These are phyloP conservation scores for Tenodera sinensis DNA, from an alignment of 2,888 invertebrate genomes.

Conservation along the genomic window DNA sequence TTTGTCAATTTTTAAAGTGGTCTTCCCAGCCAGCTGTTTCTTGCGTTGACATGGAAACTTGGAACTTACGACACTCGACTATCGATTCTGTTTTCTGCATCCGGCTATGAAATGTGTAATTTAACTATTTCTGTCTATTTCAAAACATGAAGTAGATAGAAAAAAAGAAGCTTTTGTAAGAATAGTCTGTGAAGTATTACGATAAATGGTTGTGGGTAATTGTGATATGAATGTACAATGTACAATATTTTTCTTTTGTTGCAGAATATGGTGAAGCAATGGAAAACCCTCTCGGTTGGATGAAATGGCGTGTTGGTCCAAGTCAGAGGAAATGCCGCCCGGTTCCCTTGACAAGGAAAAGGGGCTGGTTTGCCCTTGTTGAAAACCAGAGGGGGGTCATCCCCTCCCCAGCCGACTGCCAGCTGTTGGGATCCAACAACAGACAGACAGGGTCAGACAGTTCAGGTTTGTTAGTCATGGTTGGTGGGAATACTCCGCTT, in stretches of 20 bases:
- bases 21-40: too few relatives aligned
- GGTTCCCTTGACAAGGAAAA: not conserved
- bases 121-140: too few relatives aligned
- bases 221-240: too few relatives aligned
- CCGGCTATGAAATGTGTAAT: too few relatives aligned
- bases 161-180: too few relatives aligned
- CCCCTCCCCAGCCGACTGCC: constrained; percentile 13
- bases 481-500: not conserved
- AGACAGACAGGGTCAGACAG: not conserved
- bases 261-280: not conserved
- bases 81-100: too few relatives aligned
- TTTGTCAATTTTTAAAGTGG: too few relatives aligned
- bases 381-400: constrained; percentile 1
- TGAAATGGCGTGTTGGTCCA: constrained; percentile 1
- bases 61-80: too few relatives aligned
- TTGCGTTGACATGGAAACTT: too few relatives aligned
- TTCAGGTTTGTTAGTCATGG: constrained; percentile 3
- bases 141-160: too few relatives aligned
- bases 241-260: not conserved
- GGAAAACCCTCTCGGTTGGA: not conserved
- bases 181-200: too few relatives aligned
- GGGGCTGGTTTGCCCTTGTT: constrained; percentile 7
- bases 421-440: constrained; percentile 13
- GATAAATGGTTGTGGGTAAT: too few relatives aligned
- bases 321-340: not conserved